Percentiles rank a stretch among this genome's conserved stretches.
phyloP scores from a whole-genome alignment of 2,888 invertebrate genomes.

The Drosophila falleni region DNA sequence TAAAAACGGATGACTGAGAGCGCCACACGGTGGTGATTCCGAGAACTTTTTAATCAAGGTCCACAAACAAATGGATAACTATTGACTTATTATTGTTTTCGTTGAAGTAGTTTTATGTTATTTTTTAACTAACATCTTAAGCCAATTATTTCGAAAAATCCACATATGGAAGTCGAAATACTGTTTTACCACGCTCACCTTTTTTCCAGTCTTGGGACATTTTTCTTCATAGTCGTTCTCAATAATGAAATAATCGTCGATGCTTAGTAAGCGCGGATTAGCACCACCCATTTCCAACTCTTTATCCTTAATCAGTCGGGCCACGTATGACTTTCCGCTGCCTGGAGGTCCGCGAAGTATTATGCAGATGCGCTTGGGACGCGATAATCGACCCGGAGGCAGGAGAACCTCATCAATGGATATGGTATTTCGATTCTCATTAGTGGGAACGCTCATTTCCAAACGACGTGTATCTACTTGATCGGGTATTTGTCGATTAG shows the following conservation, averaged over 20 bases:
- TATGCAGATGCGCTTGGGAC: conserved; percentile 93
- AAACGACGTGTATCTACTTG: conserved; percentile 58
- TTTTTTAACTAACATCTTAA: not conserved
- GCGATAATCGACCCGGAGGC: conserved; percentile 91
- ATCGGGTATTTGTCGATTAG: conserved; percentile 66
- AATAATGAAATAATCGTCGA: conserved; percentile 98
- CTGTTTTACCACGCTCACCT: conserved; percentile 58
- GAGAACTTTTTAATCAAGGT: too few relatives aligned
- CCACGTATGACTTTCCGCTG: conserved; percentile 96
- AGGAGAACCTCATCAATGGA: conserved; percentile 94
- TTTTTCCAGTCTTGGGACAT: conserved; percentile 84
- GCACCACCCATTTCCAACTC: conserved; percentile 94
- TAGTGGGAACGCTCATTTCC: conserved; percentile 73
- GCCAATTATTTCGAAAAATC: not conserved
- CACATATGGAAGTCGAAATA: not conserved
- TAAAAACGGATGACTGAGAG: too few relatives aligned
- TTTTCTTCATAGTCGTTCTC: conserved; percentile 90
- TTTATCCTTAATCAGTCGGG: conserved; percentile 93
- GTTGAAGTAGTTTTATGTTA: not conserved
- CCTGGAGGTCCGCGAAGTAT: conserved; percentile 97
- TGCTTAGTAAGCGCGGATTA: conserved; percentile 95
- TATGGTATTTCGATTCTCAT: conserved; percentile 86
- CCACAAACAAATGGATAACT: too few relatives aligned
- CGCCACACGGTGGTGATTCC: too few relatives aligned
- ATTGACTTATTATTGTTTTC: too few relatives aligned